Percentiles rank a stretch among this genome's conserved stretches.
phyloP scores from a whole-genome alignment of 2,113 vertebrate genomes.

The Edolisoma coerulescens region DNA sequence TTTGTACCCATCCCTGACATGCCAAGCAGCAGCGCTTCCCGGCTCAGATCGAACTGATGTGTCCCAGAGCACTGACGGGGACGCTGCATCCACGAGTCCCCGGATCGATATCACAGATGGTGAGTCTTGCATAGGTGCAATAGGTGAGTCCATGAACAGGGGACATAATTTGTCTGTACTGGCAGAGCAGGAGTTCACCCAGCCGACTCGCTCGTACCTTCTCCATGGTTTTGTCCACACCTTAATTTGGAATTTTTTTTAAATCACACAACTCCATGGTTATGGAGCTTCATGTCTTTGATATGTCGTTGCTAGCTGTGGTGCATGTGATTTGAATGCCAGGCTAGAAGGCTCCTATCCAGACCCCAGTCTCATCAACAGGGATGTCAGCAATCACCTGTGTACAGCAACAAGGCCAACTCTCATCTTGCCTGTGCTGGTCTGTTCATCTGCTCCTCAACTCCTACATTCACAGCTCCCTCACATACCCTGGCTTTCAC shows the following conservation, averaged over 20 bases:
- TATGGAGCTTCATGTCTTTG: background rate
- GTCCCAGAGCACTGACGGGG: background rate
- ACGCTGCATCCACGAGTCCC: conserved; percentile 73
- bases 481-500: background rate
- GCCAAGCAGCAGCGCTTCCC: conserved; percentile 44
- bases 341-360: background rate
- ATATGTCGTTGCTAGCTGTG: background rate
- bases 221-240: background rate
- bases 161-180: background rate
- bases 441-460: background rate
- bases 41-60: conserved; percentile 51
- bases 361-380: background rate
- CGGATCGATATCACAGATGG: conserved; percentile 85
- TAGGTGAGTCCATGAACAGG: background rate
- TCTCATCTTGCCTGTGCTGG: background rate
- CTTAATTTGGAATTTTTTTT: background rate
- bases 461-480: background rate
- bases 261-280: background rate
- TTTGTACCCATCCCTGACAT: conserved; percentile 58
- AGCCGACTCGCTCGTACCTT: background rate
- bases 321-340: background rate
- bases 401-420: background rate
- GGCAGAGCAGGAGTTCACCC: background rate
- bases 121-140: conserved; percentile 47
- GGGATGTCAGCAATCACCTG: background rate